Evolutionary conservation across 2,888 invertebrate species (phyloP), one percentile per base, ranked within the genome.

Genomic region (Sminthurides aquaticus): DNA sequence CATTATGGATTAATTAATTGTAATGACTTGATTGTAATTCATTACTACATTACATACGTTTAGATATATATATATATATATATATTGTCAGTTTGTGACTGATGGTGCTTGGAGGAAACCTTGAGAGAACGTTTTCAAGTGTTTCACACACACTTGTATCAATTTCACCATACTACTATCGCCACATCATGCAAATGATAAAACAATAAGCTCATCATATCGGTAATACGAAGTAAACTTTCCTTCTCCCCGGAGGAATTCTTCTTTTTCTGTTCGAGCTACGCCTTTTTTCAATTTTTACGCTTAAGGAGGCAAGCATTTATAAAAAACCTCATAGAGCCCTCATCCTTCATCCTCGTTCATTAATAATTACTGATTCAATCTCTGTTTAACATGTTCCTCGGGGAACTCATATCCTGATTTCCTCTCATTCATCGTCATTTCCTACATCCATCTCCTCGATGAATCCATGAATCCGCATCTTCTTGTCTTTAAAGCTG

Each of bases 191-290:
- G 52, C 52, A 52, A 52, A 52, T 20, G 52, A 52, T 52, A 5
- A 43, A 43, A 52, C 52, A 52, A 52, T 52, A 52, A 52, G 52
- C 52, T 52, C 52, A 52, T 52, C 52, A 52, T 52, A 52, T 52
- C 52, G 43, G 43, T 22, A 52, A 52, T 20, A 52, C 52, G 22
- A 52, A 52, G 52, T 52, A 52, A 52, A 52, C 20, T 52, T 20
- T 52, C 52, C 18, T 52, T 52, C 52, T 52, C 52, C 52, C 52
- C 52, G 52, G 52, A 20, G 52, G 52, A 22, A 52, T 52, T 34
- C 8, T 34, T 34, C 43, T 34, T 34, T n/a, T 34, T 34, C 43
- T 34, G 43, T 34, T 34, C 5, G 8, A 15, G 43, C 43, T 34
- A 34, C 15, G 43, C 43, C 43, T 34, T 34, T 34, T 34, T 34